Base-by-base conservation (phyloP, 1,140 invertebrate species). In the Scylla paramamosain region DNA sequence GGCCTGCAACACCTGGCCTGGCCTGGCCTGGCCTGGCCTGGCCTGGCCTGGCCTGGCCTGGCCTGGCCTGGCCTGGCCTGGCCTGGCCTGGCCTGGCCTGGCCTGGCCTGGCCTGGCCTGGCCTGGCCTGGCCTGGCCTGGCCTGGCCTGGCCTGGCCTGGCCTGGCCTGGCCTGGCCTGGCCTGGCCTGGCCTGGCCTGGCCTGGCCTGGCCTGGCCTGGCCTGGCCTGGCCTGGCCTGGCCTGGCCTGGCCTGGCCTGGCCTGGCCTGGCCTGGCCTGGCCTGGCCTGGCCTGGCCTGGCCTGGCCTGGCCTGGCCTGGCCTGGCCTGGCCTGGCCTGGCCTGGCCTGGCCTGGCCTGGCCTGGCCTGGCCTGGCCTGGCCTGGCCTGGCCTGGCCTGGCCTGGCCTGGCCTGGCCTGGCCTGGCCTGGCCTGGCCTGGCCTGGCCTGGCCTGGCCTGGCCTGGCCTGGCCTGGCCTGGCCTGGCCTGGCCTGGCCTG, bases 1-100 rank as follows among this genome's bases (percentile, higher is more conserved):
- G 67, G 67, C 67, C 67, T 77, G 67, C 12, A 12, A n/a, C 12
- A 14, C 67, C 96, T 95, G 96, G 96, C 82, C 82, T 83, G 82
- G 82, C 29, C 82, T 83, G 82, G 82, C 82, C 29, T 83, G 82
- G 82, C 84, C 84, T 39, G 16, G 84, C 84, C 84, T 87, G 31
- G 84, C 84, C 84, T 87, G 84, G 29, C 84, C 84, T 87, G 84
- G 84, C 39, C 86, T 87, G 31, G 31, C n/a, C 29, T 87, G 84
- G 84, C 84, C 84, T 87, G 39, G 84, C 84, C 84, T 31, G 84
- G 31, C 84, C 84, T 87, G 84, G 39, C 84, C 84, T 31, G 84
- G 31, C 29, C 84, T 87, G 84, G 31, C 84, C 29, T 87, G 84
- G 84, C 84, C 84, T 87, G 39, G 84, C 84, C 84, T 87, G n/a